These are phyloP conservation scores for Hypsibius dujardini DNA, from an alignment of 1,140 invertebrate genomes.

Conservation along the genomic window DNA sequence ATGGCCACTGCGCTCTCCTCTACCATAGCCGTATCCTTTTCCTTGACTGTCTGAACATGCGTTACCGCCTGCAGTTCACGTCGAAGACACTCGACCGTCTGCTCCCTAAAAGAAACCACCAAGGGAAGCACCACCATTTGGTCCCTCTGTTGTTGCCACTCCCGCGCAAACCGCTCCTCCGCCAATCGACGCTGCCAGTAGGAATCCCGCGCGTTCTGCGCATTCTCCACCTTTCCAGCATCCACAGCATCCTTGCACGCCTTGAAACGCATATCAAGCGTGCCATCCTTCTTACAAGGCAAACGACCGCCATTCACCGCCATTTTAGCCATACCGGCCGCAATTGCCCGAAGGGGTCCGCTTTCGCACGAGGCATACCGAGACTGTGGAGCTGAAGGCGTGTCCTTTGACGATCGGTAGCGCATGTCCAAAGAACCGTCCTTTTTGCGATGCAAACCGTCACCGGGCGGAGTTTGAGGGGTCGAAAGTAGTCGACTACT, in stretches of 20 bases:
- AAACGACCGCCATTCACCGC: neutral
- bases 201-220: neutral
- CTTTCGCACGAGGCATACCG: neutral
- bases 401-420: neutral
- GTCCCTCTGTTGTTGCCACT: neutral
- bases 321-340: neutral
- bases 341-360: neutral
- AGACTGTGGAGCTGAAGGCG: neutral
- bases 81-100: too few species aligned
- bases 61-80: neutral
- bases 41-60: neutral
- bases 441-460: slow-evolving; percentile 2
- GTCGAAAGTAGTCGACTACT: neutral
- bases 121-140: neutral
- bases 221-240: neutral
- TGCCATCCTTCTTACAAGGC: slow-evolving; percentile 4
- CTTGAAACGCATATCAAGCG: neutral
- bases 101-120: too few species aligned
- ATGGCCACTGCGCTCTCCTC: neutral
- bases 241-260: neutral
- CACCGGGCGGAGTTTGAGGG: neutral
- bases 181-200: neutral
- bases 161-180: neutral
- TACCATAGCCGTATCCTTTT: neutral
- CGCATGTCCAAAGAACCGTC: neutral